Evolutionary conservation across 1,140 invertebrate genomes (phyloP).

Genomic region (Rhagoletis pomonella): DNA sequence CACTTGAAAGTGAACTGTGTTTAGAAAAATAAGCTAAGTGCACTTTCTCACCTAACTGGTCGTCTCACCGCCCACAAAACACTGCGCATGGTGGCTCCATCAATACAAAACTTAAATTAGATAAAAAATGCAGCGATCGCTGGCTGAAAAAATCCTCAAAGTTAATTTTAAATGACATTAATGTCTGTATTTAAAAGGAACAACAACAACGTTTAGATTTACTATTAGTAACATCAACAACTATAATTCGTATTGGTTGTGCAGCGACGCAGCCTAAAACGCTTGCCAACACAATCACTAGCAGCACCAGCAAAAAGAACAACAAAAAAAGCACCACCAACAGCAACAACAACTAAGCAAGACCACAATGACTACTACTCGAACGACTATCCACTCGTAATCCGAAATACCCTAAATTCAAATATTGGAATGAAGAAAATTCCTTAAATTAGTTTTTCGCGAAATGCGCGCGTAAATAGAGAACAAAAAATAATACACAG

Average conservation of each 20-base stretch:
- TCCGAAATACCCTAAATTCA: slow-evolving; percentile 50
- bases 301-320: slow-evolving; percentile 2
- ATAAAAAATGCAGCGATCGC: not conserved
- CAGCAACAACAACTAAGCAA: no score
- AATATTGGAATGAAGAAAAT: slow-evolving; percentile 74
- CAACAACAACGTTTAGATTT: slow-evolving; percentile 1
- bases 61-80: not conserved
- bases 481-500: slow-evolving; percentile 29
- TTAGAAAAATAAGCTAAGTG: not conserved
- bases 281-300: slow-evolving; percentile 35
- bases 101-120: not conserved
- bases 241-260: slow-evolving; percentile 46
- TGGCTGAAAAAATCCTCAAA: slow-evolving; percentile 31
- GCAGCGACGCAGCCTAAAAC: slow-evolving; percentile 35
- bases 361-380: no score
- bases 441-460: slow-evolving; percentile 63
- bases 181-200: slow-evolving; percentile 1
- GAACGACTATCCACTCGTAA: slow-evolving; percentile 42
- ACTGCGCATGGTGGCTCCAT: not conserved
- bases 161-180: slow-evolving; percentile 43
- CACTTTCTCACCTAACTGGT: not conserved
- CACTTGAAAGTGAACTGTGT: no score
- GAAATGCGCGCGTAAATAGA: slow-evolving; percentile 54
- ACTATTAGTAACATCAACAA: not conserved
- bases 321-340: not conserved